Conservation (phyloP, 2,797 vertebrate species). For the Pseudocheirus occidentalis region DNA sequence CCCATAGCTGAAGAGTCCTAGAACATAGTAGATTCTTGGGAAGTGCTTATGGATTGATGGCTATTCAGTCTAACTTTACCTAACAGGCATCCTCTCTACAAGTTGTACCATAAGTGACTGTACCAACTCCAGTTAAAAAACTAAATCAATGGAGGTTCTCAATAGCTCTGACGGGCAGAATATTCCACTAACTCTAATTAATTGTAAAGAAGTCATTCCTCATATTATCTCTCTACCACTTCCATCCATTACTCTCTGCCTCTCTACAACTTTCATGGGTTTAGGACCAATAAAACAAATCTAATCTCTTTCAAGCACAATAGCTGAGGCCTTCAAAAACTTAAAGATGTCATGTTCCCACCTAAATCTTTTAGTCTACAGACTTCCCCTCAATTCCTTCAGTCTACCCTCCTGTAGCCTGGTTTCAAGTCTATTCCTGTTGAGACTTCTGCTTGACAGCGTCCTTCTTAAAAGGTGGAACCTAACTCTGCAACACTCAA, state of each 20-base stretch:
- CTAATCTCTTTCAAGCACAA: neutral
- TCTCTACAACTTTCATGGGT: neutral
- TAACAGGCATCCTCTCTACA: neutral
- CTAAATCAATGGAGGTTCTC: neutral
- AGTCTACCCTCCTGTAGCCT: neutral
- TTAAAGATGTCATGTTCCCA: neutral
- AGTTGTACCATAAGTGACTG: neutral
- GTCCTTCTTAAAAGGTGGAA: neutral
- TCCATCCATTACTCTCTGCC: neutral
- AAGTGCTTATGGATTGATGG: neutral
- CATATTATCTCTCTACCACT: neutral
- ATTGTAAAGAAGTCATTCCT: neutral
- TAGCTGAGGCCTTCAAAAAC: neutral
- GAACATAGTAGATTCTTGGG: neutral
- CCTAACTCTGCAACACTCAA: neutral
- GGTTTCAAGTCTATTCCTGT: neutral
- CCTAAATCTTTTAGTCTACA: neutral
- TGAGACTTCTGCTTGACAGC: neutral
- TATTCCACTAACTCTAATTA: neutral
- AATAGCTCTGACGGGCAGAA: neutral
- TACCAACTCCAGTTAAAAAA: neutral
- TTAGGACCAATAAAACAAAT: neutral
- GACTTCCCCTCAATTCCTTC: neutral
- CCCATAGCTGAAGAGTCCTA: neutral
- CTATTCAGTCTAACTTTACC: neutral